These are phyloP conservation scores for Adrianichthys oophorus DNA, from an alignment of 2,797 vertebrate genomes.

Conservation along the genomic window DNA sequence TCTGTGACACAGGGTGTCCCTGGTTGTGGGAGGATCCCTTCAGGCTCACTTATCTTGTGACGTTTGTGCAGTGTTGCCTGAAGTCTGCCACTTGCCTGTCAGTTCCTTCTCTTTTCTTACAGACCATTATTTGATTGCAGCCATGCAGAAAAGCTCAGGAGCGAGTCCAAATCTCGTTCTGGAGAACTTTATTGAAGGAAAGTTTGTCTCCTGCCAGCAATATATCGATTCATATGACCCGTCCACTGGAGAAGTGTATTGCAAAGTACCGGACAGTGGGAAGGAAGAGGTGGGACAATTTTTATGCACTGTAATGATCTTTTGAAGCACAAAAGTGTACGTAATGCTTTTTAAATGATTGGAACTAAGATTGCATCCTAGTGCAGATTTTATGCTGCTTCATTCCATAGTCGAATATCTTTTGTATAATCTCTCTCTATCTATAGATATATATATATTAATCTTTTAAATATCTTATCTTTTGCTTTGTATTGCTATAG, in stretches of 20 bases:
- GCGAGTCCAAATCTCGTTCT: constrained; percentile 73
- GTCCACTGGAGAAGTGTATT: constrained; percentile 88
- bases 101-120: background rate
- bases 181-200: constrained; percentile 92
- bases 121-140: constrained; percentile 4
- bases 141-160: constrained; percentile 58
- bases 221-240: constrained; percentile 90
- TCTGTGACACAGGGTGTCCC: too few species aligned
- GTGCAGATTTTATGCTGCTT: background rate
- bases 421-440: too few species aligned
- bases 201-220: constrained; percentile 80
- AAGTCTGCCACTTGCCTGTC: background rate
- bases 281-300: constrained; percentile 84
- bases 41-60: background rate
- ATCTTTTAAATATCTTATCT: background rate
- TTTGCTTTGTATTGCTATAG: too few species aligned
- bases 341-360: too few species aligned
- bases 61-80: background rate
- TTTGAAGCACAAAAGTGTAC: too few species aligned
- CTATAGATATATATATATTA: too few species aligned
- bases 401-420: background rate
- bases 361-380: too few species aligned
- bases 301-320: background rate
- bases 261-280: constrained; percentile 92
- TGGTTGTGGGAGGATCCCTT: constrained; percentile 10